phyloP scores from a whole-genome alignment of 2,888 invertebrate species.

The Ophion ventricosus region DNA sequence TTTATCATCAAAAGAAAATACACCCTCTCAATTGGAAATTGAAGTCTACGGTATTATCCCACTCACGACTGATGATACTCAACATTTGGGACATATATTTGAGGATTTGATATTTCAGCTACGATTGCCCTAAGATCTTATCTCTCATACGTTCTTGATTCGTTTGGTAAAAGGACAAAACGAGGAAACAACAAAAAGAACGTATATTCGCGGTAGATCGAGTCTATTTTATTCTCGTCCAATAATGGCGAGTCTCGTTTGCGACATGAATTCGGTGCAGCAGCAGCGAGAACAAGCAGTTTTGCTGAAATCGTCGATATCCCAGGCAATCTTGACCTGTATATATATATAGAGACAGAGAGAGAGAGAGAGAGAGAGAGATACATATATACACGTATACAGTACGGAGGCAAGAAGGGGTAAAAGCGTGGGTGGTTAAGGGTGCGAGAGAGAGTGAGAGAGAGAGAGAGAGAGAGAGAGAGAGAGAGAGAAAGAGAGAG shows the following conservation, averaged over 20 bases:
- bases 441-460: conserved; percentile 37
- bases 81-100: too few relatives aligned
- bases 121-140: not conserved
- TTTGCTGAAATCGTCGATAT: conserved; percentile 66
- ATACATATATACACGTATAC: not conserved
- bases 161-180: not conserved
- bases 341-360: not conserved
- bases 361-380: not conserved
- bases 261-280: conserved; percentile 64
- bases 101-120: too few relatives aligned
- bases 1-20: too few relatives aligned
- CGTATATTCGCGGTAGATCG: not conserved
- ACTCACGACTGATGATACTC: too few relatives aligned
- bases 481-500: conserved; percentile 37
- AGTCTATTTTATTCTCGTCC: conserved; percentile 48
- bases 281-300: conserved; percentile 57
- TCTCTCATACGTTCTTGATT: not conserved
- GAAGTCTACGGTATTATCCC: too few relatives aligned
- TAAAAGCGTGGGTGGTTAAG: conserved; percentile 47
- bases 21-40: too few relatives aligned
- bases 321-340: conserved; percentile 32
- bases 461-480: conserved; percentile 36
- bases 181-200: not conserved
- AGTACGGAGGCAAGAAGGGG: conserved; percentile 50
- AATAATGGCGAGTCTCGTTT: conserved; percentile 58